Conservation (phyloP, 2,888 invertebrate species). For the Halocaridina rubra region DNA sequence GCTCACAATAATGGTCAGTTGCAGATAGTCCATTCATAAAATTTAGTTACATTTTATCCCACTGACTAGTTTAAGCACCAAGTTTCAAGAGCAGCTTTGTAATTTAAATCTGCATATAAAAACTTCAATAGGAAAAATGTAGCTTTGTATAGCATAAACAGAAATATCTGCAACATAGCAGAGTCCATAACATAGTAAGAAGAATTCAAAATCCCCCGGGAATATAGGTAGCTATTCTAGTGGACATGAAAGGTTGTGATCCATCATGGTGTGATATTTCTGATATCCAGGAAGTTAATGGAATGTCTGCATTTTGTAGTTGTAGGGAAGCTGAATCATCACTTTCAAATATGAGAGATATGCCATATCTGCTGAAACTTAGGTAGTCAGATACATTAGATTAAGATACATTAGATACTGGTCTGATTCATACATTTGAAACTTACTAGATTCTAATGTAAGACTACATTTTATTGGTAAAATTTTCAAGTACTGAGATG, state of each 20-base stretch:
- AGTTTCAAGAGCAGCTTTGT: not conserved
- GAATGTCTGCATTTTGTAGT: slow-evolving; percentile 39
- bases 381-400: too few relatives aligned
- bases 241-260: slow-evolving; percentile 43
- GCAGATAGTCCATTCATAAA: slow-evolving; percentile 13
- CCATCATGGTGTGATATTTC: slow-evolving; percentile 36
- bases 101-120: not conserved
- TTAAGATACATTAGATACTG: not conserved
- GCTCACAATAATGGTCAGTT: slow-evolving; percentile 20
- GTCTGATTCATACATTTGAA: too few relatives aligned
- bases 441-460: too few relatives aligned
- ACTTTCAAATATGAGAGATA: not conserved
- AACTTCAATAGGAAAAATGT: slow-evolving; percentile 37
- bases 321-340: slow-evolving; percentile 36
- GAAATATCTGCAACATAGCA: slow-evolving; percentile 11
- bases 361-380: too few relatives aligned
- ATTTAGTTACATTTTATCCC: slow-evolving; percentile 42
- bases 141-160: slow-evolving; percentile 29
- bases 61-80: slow-evolving; percentile 42
- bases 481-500: too few relatives aligned
- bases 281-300: slow-evolving; percentile 14
- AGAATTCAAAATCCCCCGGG: slow-evolving; percentile 25
- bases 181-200: not conserved
- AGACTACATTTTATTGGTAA: too few relatives aligned
- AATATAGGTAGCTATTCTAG: slow-evolving; percentile 39